A percentile compares a stretch with the other conserved stretches of the same genome.
phyloP scores from a whole-genome alignment of 2,888 invertebrate genomes.

The Cetonia aurata region DNA sequence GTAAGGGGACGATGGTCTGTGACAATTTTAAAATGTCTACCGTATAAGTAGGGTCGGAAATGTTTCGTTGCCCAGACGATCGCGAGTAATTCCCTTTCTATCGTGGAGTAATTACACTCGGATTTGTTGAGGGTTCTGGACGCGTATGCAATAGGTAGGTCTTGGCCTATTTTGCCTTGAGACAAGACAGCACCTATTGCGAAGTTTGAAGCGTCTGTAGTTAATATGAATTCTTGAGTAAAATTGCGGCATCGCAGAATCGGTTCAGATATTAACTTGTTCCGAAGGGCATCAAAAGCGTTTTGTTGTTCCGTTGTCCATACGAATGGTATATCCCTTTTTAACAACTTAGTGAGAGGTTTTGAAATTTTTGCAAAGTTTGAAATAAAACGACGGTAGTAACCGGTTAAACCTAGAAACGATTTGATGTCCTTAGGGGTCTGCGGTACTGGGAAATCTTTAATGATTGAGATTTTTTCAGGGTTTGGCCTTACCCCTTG shows the following conservation, averaged over 20 bases:
- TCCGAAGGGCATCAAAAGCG: constrained; percentile 48
- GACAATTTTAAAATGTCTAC: constrained; percentile 58
- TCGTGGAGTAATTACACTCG: constrained; percentile 60
- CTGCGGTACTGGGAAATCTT: constrained; percentile 39
- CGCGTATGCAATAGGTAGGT: constrained; percentile 61
- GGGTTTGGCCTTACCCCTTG: constrained; percentile 49
- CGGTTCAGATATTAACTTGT: constrained; percentile 41
- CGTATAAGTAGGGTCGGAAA: constrained; percentile 62
- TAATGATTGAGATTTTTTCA: constrained; percentile 39
- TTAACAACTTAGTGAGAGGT: constrained; percentile 51
- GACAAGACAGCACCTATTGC: constrained; percentile 57
- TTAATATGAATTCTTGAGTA: constrained; percentile 55
- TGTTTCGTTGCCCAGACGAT: constrained; percentile 50
- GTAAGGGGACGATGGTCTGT: constrained; percentile 60
- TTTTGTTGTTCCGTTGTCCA: constrained; percentile 41
- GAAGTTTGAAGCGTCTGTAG: constrained; percentile 59
- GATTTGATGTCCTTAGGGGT: constrained; percentile 45
- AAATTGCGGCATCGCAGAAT: constrained; percentile 52
- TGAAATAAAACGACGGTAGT: constrained; percentile 61
- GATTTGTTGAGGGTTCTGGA: constrained; percentile 57
- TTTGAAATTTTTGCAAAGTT: constrained; percentile 56
- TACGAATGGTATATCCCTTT: constrained; percentile 44
- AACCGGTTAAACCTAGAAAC: constrained; percentile 55
- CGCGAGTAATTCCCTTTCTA: constrained; percentile 57
- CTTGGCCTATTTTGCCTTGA: constrained; percentile 53